These are phyloP conservation scores for Catagonus wagneri DNA, from an alignment of 2,113 vertebrate genomes.

Conservation along the genomic window DNA sequence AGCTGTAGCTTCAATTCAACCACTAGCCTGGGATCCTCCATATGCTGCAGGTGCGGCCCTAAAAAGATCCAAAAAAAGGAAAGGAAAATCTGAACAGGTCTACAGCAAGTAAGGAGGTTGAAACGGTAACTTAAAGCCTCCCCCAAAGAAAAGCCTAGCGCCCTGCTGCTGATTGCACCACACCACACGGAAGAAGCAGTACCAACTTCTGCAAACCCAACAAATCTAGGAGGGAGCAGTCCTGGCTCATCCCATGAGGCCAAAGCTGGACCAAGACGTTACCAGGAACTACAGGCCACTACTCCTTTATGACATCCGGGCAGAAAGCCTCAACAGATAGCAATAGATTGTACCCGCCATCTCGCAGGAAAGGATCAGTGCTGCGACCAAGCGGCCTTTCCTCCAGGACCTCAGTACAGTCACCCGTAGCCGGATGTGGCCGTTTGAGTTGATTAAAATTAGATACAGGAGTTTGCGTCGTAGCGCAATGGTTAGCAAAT, in stretches of 20 bases:
- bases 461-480: no score
- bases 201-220: neutral
- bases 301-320: neutral
- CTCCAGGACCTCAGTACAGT: neutral
- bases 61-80: no score
- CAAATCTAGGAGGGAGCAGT: neutral
- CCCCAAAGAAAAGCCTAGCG: neutral
- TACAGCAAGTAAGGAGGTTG: no score
- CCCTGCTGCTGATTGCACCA: neutral
- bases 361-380: accelerated
- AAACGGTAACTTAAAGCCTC: neutral
- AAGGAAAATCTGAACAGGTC: no score
- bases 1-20: no score
- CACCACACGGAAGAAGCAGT: neutral
- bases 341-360: no score
- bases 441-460: neutral
- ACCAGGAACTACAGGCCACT: neutral
- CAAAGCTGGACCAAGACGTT: neutral
- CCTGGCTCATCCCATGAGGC: neutral
- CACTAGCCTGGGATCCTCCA: no score
- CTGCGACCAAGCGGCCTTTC: neutral
- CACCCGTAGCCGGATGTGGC: neutral
- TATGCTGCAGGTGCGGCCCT: no score
- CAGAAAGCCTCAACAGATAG: neutral
- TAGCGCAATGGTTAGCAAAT: no score